These are phyloP conservation scores for Amphipoea lucens DNA, from an alignment of 2,888 invertebrate genomes.

Conservation along the genomic window DNA sequence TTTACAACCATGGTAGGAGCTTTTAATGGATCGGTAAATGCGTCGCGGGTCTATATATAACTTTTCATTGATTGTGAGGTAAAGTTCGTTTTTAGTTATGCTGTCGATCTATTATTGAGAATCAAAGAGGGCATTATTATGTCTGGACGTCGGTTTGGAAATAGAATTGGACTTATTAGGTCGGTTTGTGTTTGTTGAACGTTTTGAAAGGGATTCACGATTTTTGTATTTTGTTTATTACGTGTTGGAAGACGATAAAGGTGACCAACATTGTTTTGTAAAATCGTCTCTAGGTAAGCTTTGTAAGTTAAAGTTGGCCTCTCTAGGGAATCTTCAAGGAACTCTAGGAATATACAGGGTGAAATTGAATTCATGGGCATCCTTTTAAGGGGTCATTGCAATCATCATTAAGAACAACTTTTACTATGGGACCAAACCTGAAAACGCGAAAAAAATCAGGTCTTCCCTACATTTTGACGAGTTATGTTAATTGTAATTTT, in stretches of 20 bases:
- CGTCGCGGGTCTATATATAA: constrained; percentile 67
- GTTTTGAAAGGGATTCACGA: constrained; percentile 3
- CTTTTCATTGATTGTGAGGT: constrained; percentile 67
- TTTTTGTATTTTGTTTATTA: neutral
- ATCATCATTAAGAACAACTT: too few species aligned
- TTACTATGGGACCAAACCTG: too few species aligned
- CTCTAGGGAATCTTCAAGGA: neutral
- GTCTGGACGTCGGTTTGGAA: constrained; percentile 32
- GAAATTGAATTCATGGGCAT: too few species aligned
- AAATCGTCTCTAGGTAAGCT: neutral
- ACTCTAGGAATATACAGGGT: neutral
- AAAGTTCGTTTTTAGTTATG: constrained; percentile 51
- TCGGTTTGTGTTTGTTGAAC: neutral
- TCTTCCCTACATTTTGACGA: too few species aligned
- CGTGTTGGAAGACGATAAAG: neutral
- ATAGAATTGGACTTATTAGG: constrained; percentile 34
- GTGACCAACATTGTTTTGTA: neutral
- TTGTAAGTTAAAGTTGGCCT: neutral
- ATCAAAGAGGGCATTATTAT: constrained; percentile 38
- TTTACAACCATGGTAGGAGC: constrained; percentile 69
- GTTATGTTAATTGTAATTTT: too few species aligned
- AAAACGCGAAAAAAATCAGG: too few species aligned
- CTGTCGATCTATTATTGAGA: constrained; percentile 42
- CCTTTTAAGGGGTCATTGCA: too few species aligned
- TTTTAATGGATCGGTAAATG: constrained; percentile 72